Evolutionary conservation across 2,888 invertebrate species (phyloP), one percentile per base, ranked within the genome.

Genomic region (Oscheius myriophilus): DNA sequence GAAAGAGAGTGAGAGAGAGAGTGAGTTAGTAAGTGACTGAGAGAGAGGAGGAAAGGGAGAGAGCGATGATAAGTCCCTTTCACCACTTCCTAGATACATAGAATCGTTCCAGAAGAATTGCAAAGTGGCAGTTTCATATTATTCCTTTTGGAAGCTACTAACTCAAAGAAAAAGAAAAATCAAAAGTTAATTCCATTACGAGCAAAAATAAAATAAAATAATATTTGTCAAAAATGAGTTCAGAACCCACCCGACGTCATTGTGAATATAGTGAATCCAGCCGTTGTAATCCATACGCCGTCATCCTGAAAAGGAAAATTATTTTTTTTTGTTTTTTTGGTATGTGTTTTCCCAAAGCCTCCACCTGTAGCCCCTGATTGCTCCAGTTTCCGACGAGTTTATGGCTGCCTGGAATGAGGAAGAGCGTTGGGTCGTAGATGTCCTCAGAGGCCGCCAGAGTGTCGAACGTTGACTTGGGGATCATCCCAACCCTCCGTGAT

Each of bases 261-360:
- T 14, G 82, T 81, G 71, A 83, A 82, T 43, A 82, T 82, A 18
- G 75, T 72, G 69, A 82, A 81, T 42, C 72, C 69, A 54, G 77
- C 65, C 11, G 79, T 71, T 58, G 81, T 75, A 41, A 82, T 70
- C 80, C 80, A 82, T 16, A 81, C 75, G 14, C 77, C 79, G 58
- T 82, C 82, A 53, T 82, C 82, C 75, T 83, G 71, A 1, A 74
- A 49, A 65, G 7, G n/a, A 21, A n/a, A n/a, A n/a, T n/a, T 16
- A 41, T 33, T 18, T 14, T 55, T 25, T 11, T 9, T 25, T 14
- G 46, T 46, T 6, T 21, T 16, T 33, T 2, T 21, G n/a, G 12
- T 12, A n/a, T n/a, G 11, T n/a, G 23, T 33, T 14, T 16, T 43
- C n/a, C 11, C 39, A 39, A 41, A 54, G 26, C n/a, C 9, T 9